phyloP scores from a whole-genome alignment of 2,888 invertebrate species.

The Timema podura region DNA sequence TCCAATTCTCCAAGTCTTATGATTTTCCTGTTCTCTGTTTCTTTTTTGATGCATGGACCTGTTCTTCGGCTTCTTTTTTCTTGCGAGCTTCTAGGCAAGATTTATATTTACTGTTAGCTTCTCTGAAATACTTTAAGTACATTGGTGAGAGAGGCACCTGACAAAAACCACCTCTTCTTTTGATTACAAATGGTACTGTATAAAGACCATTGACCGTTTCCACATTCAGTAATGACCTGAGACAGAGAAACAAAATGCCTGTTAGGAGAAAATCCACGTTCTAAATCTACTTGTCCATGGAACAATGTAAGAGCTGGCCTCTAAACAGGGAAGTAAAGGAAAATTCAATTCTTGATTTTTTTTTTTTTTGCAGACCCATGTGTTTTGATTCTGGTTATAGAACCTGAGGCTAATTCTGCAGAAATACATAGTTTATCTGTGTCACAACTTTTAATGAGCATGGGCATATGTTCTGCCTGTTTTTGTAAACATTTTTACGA shows the following conservation, averaged over 20 bases:
- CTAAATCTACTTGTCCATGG: neutral
- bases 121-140: constrained; percentile 1
- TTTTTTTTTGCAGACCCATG: no score
- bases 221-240: neutral
- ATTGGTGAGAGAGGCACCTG: constrained; percentile 3
- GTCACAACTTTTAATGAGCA: no score
- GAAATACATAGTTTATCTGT: no score
- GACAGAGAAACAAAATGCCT: neutral
- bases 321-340: neutral
- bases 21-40: neutral
- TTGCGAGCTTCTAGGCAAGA: neutral
- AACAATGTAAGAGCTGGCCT: neutral
- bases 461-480: no score
- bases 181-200: neutral
- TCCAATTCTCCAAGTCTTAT: neutral
- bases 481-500: no score
- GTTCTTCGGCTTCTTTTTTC: neutral
- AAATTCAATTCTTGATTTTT: no score
- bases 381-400: no score
- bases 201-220: neutral
- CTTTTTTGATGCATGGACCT: neutral
- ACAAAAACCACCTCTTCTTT: neutral
- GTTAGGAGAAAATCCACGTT: neutral
- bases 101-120: neutral
- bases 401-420: no score